Conservation (phyloP, 1,140 invertebrate species). For the Rhyzopertha dominica region DNA sequence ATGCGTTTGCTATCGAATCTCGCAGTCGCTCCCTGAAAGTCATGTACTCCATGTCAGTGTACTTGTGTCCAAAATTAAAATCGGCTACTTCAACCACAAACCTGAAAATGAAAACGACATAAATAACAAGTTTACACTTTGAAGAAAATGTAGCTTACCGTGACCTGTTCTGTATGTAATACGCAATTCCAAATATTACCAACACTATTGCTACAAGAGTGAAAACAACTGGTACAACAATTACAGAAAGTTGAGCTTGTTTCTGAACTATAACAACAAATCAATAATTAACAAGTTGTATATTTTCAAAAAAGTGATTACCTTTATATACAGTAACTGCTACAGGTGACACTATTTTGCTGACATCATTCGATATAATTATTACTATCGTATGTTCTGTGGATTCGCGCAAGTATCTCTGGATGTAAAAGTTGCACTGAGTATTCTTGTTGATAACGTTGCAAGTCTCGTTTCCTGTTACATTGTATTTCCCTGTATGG, state of each 20-base stretch:
- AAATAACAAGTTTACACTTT: slow-evolving; percentile 10
- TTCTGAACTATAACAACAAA: slow-evolving; percentile 59
- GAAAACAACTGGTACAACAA: slow-evolving; percentile 76
- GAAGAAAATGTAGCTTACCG: slow-evolving; percentile 50
- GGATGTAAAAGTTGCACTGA: slow-evolving; percentile 58
- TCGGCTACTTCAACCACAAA: slow-evolving; percentile 80
- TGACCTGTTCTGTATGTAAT: slow-evolving; percentile 71
- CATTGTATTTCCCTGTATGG: slow-evolving; percentile 63
- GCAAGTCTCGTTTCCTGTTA: slow-evolving; percentile 75
- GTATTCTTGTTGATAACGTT: slow-evolving; percentile 34
- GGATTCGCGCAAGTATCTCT: slow-evolving; percentile 61
- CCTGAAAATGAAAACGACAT: slow-evolving; percentile 45
- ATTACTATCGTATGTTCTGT: slow-evolving; percentile 66
- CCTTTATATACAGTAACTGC: slow-evolving; percentile 78
- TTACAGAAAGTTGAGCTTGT: slow-evolving; percentile 75
- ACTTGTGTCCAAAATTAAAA: slow-evolving; percentile 78
- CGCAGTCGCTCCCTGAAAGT: slow-evolving; percentile 73
- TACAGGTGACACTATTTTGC: slow-evolving; percentile 59
- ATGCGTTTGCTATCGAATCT: slow-evolving; percentile 67
- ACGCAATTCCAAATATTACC: slow-evolving; percentile 78
- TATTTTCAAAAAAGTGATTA: slow-evolving; percentile 41
- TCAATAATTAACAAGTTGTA: slow-evolving; percentile 15
- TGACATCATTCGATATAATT: slow-evolving; percentile 69
- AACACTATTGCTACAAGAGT: slow-evolving; percentile 71
- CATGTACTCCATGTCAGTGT: slow-evolving; percentile 75